Evolutionary conservation across 2,888 invertebrate species (phyloP).

Genomic region (Lucinisca nassula): DNA sequence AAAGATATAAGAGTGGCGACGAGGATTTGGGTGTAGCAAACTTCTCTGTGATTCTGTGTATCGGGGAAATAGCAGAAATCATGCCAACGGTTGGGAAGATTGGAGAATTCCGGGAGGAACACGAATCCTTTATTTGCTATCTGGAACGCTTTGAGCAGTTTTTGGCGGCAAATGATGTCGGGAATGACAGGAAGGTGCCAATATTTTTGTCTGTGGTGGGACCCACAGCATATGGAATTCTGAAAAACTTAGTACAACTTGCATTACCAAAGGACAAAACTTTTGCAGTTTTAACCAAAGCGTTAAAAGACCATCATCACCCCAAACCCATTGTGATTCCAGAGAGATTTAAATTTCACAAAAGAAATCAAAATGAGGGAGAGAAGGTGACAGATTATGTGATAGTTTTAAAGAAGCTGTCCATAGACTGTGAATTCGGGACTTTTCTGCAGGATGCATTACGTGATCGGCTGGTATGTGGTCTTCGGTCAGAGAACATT

Average conservation of each 20-base stretch:
- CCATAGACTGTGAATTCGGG: constrained; percentile 35
- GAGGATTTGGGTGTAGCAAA: constrained; percentile 16
- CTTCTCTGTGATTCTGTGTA: neutral
- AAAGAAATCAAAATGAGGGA: constrained; percentile 34
- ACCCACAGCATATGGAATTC: constrained; percentile 7
- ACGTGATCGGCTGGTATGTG: constrained; percentile 44
- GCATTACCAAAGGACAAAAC: constrained; percentile 32
- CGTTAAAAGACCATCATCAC: constrained; percentile 27
- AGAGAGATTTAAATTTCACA: constrained; percentile 45
- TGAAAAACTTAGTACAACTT: constrained; percentile 28
- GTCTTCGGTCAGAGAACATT: constrained; percentile 16
- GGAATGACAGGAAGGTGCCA: constrained; percentile 24
- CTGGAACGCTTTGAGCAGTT: constrained; percentile 26
- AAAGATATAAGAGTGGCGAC: constrained; percentile 9
- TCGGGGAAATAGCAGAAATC: no score
- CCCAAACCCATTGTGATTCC: constrained; percentile 35
- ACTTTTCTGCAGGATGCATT: constrained; percentile 35
- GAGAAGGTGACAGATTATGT: constrained; percentile 40
- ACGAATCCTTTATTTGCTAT: constrained; percentile 12
- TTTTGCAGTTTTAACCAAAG: neutral
- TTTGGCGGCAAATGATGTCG: constrained; percentile 24
- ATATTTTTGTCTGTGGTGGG: constrained; percentile 34
- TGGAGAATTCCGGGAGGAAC: constrained; percentile 19
- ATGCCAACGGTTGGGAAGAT: constrained; percentile 34
- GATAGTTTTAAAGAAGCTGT: neutral